Evolutionary conservation across 2,888 invertebrate genomes (phyloP).

Genomic region (Epirrhoe tristata): DNA sequence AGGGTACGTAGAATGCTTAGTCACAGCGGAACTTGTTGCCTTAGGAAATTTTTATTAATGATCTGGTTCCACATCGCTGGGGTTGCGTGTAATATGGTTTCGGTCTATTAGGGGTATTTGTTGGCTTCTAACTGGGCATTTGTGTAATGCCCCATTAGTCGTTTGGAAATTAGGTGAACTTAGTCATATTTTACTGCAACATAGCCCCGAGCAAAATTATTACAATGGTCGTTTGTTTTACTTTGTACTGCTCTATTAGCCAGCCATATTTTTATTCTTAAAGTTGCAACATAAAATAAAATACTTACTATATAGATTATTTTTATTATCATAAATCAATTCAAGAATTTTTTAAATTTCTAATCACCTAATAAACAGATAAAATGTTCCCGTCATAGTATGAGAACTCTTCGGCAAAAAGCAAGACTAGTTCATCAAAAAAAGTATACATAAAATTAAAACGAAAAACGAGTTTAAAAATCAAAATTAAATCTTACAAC

Average conservation of each 20-base stretch:
- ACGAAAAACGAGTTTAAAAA: constrained; percentile 5
- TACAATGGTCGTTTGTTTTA: constrained; percentile 10
- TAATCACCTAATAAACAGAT: too few species aligned
- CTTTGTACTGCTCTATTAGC: background rate
- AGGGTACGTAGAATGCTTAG: constrained; percentile 56
- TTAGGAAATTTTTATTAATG: constrained; percentile 71
- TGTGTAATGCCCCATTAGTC: constrained; percentile 43
- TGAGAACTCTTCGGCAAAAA: too few species aligned
- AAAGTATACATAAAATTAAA: background rate
- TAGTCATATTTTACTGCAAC: constrained; percentile 32
- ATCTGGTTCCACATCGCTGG: constrained; percentile 51
- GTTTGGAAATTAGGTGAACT: constrained; percentile 34
- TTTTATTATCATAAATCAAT: too few species aligned
- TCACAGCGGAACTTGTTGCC: constrained; percentile 69
- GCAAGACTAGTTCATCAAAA: background rate
- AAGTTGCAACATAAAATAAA: too few species aligned
- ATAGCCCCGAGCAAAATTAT: constrained; percentile 27
- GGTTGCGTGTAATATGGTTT: constrained; percentile 59
- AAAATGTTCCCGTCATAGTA: too few species aligned
- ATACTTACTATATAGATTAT: too few species aligned
- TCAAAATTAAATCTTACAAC: constrained; percentile 25
- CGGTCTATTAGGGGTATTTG: constrained; percentile 59
- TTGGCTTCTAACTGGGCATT: constrained; percentile 56
- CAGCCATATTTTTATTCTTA: background rate
- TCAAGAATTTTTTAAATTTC: too few species aligned